These are phyloP conservation scores for Manis crassicaudata DNA, from an alignment of 2,797 vertebrate genomes.

Conservation along the genomic window DNA sequence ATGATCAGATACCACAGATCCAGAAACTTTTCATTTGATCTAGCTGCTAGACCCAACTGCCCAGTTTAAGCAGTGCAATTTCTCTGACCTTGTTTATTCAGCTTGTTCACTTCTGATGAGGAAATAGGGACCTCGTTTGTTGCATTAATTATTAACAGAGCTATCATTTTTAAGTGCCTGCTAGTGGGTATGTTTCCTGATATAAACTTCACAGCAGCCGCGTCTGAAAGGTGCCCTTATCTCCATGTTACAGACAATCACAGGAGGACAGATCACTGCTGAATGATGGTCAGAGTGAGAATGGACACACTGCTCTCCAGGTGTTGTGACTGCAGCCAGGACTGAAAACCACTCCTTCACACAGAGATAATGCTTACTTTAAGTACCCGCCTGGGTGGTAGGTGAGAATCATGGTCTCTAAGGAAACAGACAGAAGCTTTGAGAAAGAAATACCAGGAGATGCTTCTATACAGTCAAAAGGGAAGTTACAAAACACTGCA, in stretches of 20 bases:
- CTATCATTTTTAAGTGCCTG: neutral
- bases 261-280: neutral
- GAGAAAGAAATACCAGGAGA: neutral
- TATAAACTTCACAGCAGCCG: neutral
- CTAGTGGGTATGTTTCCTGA: neutral
- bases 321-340: neutral
- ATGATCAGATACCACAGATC: neutral
- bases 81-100: neutral
- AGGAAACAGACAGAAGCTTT: neutral
- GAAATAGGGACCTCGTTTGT: neutral
- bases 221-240: neutral
- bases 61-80: neutral
- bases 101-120: neutral
- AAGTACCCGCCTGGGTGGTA: neutral
- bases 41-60: neutral
- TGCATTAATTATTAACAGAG: neutral
- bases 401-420: neutral
- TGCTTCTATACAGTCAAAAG: neutral
- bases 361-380: neutral
- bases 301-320: neutral
- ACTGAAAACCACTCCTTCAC: neutral
- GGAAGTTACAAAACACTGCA: conserved; percentile 4
- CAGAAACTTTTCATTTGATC: neutral
- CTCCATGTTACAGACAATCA: neutral
- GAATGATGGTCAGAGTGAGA: neutral